A percentile compares a stretch with the other conserved stretches of the same genome.
These are phyloP conservation scores for Epistrophe grossulariae DNA, from an alignment of 2,888 invertebrate genomes.

Conservation along the genomic window DNA sequence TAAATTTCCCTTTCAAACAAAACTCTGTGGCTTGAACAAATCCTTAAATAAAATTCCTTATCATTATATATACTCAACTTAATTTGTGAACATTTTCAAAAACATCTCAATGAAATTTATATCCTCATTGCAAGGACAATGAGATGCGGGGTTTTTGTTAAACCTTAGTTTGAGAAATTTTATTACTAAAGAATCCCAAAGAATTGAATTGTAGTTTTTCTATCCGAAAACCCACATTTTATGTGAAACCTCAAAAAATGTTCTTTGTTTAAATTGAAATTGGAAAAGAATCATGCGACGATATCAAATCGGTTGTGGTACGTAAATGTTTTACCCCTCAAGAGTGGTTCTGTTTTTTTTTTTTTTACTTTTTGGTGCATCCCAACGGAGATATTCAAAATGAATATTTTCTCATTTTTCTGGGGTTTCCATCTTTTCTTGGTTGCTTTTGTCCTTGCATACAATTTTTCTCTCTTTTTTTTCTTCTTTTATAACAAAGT, in stretches of 20 bases:
- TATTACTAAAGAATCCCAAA: conserved; percentile 19
- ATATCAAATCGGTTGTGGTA: conserved; percentile 20
- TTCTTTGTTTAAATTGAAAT: conserved; percentile 64
- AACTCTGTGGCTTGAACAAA: background rate
- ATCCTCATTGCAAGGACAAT: background rate
- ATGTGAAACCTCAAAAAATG: conserved; percentile 56
- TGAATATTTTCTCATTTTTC: conserved; percentile 19
- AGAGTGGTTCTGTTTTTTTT: background rate
- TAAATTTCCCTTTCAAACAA: background rate
- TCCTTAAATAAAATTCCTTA: conserved; percentile 47
- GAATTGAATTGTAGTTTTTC: conserved; percentile 8
- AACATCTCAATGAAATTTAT: conserved; percentile 42
- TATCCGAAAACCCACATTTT: background rate
- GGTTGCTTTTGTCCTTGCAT: background rate
- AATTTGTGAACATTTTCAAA: conserved; percentile 55
- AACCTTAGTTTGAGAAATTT: background rate
- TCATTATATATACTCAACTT: conserved; percentile 42
- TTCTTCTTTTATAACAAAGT: conserved; percentile 46
- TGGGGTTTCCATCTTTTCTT: background rate
- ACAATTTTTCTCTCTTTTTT: conserved; percentile 24
- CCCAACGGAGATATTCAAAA: background rate
- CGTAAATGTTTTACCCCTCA: conserved; percentile 26
- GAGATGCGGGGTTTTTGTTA: background rate
- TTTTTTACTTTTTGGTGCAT: background rate
- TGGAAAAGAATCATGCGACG: conserved; percentile 71